Evolutionary conservation across 2,113 vertebrate genomes (phyloP).

Genomic region (Propithecus coquereli): DNA sequence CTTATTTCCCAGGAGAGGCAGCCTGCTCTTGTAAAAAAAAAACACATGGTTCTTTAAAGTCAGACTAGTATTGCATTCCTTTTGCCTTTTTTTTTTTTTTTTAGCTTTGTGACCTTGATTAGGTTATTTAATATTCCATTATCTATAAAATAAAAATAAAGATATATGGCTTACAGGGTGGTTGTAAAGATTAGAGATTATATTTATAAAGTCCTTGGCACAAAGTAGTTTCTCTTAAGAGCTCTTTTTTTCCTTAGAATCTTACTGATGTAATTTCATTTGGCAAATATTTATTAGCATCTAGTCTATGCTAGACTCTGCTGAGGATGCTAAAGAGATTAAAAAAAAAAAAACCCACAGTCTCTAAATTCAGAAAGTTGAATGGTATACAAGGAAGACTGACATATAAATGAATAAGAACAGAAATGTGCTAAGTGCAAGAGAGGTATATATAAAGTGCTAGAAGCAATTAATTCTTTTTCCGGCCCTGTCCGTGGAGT

Average conservation of each 20-base stretch:
- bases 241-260: not conserved
- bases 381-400: not conserved
- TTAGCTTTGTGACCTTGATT: constrained; percentile 19
- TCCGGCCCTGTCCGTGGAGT: not conserved
- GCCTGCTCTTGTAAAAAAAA: not conserved
- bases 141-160: constrained; percentile 25
- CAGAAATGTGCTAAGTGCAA: not conserved
- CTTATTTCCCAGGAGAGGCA: not conserved
- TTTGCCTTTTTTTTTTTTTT: not conserved
- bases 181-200: constrained; percentile 34
- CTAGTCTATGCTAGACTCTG: not conserved
- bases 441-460: not conserved
- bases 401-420: not conserved
- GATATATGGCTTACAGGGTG: not conserved
- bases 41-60: not conserved
- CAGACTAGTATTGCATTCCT: not conserved
- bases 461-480: constrained; percentile 33
- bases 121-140: not conserved
- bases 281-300: constrained; percentile 17
- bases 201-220: not conserved
- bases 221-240: constrained; percentile 20
- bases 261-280: constrained; percentile 25
- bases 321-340: constrained; percentile 18
- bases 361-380: constrained; percentile 26
- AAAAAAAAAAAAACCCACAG: not conserved